Percentiles rank a stretch among this genome's conserved stretches.
These are phyloP conservation scores for Folsomia candida DNA, from an alignment of 2,888 invertebrate species.

Conservation along the genomic window DNA sequence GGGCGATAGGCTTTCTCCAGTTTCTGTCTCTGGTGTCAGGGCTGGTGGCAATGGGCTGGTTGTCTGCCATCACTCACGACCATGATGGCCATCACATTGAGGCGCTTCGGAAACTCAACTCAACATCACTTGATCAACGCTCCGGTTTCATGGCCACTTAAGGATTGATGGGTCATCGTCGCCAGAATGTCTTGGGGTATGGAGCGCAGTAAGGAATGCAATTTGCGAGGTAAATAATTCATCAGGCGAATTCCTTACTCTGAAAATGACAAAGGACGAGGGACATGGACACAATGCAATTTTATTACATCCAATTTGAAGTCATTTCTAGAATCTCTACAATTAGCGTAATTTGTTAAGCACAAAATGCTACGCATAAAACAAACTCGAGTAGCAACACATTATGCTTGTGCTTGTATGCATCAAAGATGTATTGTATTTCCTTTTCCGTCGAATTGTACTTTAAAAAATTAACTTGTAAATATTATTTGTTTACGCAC, in stretches of 20 bases:
- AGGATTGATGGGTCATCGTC: neutral
- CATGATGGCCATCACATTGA: neutral
- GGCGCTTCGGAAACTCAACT: neutral
- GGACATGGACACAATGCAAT: too few species aligned
- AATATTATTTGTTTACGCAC: too few species aligned
- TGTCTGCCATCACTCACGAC: slow-evolving; percentile 7
- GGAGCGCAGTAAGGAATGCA: neutral
- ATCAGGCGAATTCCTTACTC: neutral
- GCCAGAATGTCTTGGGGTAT: neutral
- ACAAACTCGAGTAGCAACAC: too few species aligned
- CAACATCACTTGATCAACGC: neutral
- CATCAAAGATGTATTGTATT: too few species aligned
- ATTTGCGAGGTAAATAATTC: neutral
- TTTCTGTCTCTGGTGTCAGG: slow-evolving; percentile 34
- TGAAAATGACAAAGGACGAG: neutral
- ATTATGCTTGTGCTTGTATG: too few species aligned
- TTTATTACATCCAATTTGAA: too few species aligned
- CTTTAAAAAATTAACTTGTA: too few species aligned
- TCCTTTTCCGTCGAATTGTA: too few species aligned
- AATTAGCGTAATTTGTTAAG: neutral
- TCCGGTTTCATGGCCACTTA: neutral
- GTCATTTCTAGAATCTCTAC: neutral
- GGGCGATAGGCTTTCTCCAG: slow-evolving; percentile 43
- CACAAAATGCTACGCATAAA: too few species aligned
- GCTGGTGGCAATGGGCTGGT: slow-evolving; percentile 33